Evolutionary conservation across 2,113 vertebrate species (phyloP).

Genomic region (Dasypus novemcinctus): DNA sequence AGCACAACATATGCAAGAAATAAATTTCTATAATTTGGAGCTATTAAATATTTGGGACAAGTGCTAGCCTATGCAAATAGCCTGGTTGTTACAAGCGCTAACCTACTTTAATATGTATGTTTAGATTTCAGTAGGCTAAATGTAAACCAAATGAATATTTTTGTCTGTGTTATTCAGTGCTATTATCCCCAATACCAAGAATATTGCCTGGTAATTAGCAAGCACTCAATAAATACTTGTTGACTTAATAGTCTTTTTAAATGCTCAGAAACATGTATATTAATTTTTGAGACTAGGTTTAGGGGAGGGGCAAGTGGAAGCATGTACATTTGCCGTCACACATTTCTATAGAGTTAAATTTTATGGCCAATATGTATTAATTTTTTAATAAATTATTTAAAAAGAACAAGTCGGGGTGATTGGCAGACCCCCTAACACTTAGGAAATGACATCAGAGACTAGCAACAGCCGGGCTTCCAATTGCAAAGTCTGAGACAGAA

Average conservation of each 20-base stretch:
- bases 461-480: background rate
- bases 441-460: background rate
- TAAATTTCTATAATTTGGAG: background rate
- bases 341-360: background rate
- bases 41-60: background rate
- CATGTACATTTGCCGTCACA: background rate
- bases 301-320: background rate
- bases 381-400: background rate
- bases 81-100: too few relatives aligned
- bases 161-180: background rate
- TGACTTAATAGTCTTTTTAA: background rate
- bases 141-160: background rate
- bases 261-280: background rate
- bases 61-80: background rate
- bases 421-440: background rate
- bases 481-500: background rate
- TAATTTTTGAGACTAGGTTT: background rate
- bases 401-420: background rate
- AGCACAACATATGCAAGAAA: background rate
- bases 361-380: background rate
- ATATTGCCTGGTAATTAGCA: too few relatives aligned
- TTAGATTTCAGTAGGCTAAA: background rate
- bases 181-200: too few relatives aligned
- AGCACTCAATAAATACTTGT: background rate
- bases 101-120: background rate